A percentile compares a stretch with the other conserved stretches of the same genome.
These are phyloP conservation scores for Saccostrea echinata DNA, from an alignment of 1,140 invertebrate species.

Conservation along the genomic window DNA sequence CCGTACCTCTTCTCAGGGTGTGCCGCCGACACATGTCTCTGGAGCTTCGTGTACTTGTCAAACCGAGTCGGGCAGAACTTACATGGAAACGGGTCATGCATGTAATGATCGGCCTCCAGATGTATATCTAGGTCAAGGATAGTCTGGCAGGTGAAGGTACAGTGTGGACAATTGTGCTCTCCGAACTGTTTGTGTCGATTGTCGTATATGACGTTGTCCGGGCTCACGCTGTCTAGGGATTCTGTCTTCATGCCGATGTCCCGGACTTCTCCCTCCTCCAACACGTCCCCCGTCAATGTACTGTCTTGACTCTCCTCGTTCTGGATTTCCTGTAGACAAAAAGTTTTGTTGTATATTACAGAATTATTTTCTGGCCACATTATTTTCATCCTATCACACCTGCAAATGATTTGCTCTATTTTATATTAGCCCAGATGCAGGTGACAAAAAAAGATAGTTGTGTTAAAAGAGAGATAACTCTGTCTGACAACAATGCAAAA, in stretches of 20 bases:
- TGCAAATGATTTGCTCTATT: no score
- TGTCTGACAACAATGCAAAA: no score
- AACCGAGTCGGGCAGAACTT: constrained; percentile 22
- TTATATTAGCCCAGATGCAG: no score
- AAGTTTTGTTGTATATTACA: no score
- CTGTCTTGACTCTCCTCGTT: not conserved
- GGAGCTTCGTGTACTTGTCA: constrained; percentile 37
- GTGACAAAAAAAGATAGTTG: no score
- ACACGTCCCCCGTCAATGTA: not conserved
- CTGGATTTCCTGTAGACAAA: not conserved
- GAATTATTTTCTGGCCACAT: no score
- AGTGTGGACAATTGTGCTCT: constrained; percentile 15
- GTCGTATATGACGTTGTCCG: constrained; percentile 14
- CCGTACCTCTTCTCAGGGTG: constrained; percentile 39
- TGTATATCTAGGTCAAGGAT: constrained; percentile 37
- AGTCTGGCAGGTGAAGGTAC: not conserved
- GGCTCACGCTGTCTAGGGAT: not conserved
- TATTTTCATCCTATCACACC: no score
- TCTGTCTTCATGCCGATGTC: constrained; percentile 3
- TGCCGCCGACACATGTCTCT: constrained; percentile 29
- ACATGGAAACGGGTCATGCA: constrained; percentile 46
- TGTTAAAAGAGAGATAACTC: no score
- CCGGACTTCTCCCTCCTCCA: not conserved
- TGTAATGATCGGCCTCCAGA: constrained; percentile 36
- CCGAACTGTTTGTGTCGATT: constrained; percentile 13